Evolutionary conservation across 2,113 vertebrate genomes (phyloP), one percentile per base, ranked within the genome.

Genomic region (Zosterops japonicus): DNA sequence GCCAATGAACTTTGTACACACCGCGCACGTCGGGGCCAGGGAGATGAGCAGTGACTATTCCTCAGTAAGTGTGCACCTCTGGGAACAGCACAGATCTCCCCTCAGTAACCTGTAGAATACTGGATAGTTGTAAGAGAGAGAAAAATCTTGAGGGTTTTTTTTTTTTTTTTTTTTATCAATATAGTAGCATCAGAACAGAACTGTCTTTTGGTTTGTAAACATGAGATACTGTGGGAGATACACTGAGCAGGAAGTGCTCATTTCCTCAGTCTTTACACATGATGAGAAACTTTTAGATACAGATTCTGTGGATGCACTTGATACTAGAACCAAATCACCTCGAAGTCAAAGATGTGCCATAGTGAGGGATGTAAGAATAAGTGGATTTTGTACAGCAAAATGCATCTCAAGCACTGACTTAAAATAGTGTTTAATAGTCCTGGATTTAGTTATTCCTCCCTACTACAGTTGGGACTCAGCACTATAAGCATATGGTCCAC

Each of bases 1-100:
- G 74, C 99, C 99, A 12, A 99, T 98, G 95, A 99, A 99, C 97
- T 99, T 99, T 81, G 98, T 99, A 68, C 99, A 99, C 96, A 99
- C 98, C 28, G 98, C 98, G 3, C 99, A 99, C 3, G 98, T 99
- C 63, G 99, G 99, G 93, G 98, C 98, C 4, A 89, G 98, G 52
- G 98, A 99, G 42, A 98, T 98, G 98, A 98, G 97, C 4, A 59
- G 96, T 64, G 98, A 98, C 64, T 95, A 97, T 69, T 59, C 97
- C 90, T 97, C 98, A 19, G 99, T 99, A 97, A 93, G 98, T 97
- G 90, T 14, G 22, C 42, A 13, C 42, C 33, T 42, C 60, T 16
- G 36, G 36, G 28, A n/a, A 52, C 68, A 35, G 53, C 82, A 94
- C 55, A 64, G 18, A 31, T 49, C 31, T 78, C 36, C 31, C 7